A percentile compares a stretch with the other conserved stretches of the same genome.
phyloP scores from a whole-genome alignment of 2,797 vertebrate genomes.

The Chelmon rostratus region DNA sequence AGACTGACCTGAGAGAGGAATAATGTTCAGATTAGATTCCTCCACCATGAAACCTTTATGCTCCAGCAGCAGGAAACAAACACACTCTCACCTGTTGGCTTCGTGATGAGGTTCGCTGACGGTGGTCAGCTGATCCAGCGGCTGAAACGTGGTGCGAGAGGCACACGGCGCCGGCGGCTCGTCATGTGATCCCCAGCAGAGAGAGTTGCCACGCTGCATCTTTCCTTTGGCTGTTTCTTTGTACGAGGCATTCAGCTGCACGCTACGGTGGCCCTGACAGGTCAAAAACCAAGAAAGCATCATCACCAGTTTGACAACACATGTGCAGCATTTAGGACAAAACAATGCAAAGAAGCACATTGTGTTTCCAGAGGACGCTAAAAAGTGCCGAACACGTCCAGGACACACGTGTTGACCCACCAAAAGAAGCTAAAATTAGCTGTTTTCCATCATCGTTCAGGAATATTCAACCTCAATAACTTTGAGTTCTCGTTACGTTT shows the following conservation, averaged over 20 bases:
- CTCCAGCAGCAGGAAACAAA: not conserved
- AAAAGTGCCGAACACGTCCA: not conserved
- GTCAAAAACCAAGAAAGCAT: no score
- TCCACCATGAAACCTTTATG: not conserved
- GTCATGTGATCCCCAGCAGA: not conserved
- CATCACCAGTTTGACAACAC: no score
- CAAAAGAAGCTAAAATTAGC: no score
- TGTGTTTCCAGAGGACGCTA: not conserved
- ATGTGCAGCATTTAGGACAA: no score
- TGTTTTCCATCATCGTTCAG: no score
- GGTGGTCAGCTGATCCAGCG: not conserved
- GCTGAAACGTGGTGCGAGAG: not conserved
- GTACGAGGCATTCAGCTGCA: no score
- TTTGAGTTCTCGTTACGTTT: no score
- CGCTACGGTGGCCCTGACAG: not conserved
- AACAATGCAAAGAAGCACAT: no score
- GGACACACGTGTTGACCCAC: not conserved
- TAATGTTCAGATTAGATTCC: constrained; percentile 4
- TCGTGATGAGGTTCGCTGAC: not conserved
- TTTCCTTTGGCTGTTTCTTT: not conserved
- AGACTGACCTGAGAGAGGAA: constrained; percentile 1
- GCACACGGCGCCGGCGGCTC: not conserved
- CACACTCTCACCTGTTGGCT: not conserved
- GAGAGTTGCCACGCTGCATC: not conserved
- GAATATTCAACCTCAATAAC: no score